A percentile compares a stretch with the other conserved stretches of the same genome.
phyloP scores from a whole-genome alignment of 2,797 vertebrate species.

The Peromyscus attwateri region DNA sequence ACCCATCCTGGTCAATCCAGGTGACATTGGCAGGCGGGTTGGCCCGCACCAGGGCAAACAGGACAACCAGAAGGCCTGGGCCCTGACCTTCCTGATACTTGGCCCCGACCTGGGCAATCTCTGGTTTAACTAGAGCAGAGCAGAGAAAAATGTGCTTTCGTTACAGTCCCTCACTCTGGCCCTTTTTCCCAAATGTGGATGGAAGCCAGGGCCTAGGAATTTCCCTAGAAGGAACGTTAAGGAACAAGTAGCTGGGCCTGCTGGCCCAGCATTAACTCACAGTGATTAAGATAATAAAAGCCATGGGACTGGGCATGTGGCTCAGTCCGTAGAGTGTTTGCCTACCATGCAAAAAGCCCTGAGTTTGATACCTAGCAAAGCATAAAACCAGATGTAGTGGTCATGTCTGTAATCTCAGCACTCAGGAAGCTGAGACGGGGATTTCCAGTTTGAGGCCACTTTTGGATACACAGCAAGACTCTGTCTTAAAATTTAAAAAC shows the following conservation, averaged over 20 bases:
- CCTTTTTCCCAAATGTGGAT: conserved; percentile 20
- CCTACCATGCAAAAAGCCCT: neutral
- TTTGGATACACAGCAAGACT: neutral
- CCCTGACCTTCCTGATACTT: conserved; percentile 89
- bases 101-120: conserved; percentile 91
- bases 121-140: conserved; percentile 91
- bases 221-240: neutral
- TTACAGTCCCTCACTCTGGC: neutral
- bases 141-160: conserved; percentile 49
- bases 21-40: conserved; percentile 93
- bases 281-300: neutral
- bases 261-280: neutral
- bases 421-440: neutral
- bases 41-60: conserved; percentile 93
- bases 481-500: neutral
- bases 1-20: conserved; percentile 92
- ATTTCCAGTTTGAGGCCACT: neutral
- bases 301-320: neutral
- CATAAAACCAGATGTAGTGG: neutral
- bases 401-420: neutral
- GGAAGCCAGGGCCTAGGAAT: neutral
- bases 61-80: conserved; percentile 91
- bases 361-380: neutral
- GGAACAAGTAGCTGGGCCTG: neutral
- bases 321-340: neutral